phyloP scores from a whole-genome alignment of 2,888 invertebrate species.

The Yponomeuta evonymella region DNA sequence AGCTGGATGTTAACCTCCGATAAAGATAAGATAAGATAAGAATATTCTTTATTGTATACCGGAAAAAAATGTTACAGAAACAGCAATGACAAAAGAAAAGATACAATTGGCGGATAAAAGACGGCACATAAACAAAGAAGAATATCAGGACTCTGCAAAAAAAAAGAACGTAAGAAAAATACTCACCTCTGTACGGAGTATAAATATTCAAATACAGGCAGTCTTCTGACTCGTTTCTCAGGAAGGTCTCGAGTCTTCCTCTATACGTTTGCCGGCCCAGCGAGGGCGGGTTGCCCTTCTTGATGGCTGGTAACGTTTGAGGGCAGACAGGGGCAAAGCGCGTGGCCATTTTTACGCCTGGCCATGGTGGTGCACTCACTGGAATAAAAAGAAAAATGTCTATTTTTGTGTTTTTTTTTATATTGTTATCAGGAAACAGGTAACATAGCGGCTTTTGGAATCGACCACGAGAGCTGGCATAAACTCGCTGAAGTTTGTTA shows the following conservation, averaged over 20 bases:
- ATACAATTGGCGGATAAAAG: too few species aligned
- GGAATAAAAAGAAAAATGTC: slow-evolving; percentile 33
- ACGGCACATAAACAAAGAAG: too few species aligned
- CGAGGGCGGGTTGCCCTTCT: slow-evolving; percentile 77
- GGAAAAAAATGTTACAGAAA: too few species aligned
- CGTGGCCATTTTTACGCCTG: slow-evolving; percentile 80
- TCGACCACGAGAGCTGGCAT: too few species aligned
- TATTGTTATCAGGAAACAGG: background rate
- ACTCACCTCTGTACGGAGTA: slow-evolving; percentile 88
- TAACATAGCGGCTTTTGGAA: too few species aligned
- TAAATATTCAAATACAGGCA: slow-evolving; percentile 95
- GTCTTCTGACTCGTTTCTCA: slow-evolving; percentile 86
- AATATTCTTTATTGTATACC: too few species aligned
- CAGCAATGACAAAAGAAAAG: too few species aligned
- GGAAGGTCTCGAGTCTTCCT: slow-evolving; percentile 81
- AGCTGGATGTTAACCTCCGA: too few species aligned
- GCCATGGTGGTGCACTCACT: slow-evolving; percentile 89
- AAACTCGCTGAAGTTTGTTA: too few species aligned
- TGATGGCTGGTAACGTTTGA: slow-evolving; percentile 83
- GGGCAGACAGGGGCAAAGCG: slow-evolving; percentile 90
- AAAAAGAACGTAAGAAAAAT: too few species aligned
- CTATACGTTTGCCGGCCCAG: slow-evolving; percentile 83
- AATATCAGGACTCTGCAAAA: too few species aligned
- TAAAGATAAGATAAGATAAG: too few species aligned
- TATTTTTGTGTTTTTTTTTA: background rate